Conservation (phyloP, 2,888 invertebrate species). For the Acronicta psi region DNA sequence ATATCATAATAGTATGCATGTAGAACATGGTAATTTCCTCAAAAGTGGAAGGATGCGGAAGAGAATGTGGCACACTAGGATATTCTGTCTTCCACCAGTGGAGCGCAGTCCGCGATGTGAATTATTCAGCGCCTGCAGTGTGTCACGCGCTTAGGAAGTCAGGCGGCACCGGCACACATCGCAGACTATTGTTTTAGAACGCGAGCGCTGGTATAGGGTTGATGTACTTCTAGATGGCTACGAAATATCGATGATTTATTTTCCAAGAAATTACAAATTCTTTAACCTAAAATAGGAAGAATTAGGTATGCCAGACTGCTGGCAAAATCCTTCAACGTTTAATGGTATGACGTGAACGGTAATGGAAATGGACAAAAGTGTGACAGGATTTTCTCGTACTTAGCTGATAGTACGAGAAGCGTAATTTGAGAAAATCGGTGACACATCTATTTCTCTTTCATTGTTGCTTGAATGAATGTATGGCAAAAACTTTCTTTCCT, state of each 20-base stretch:
- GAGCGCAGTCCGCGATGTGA: constrained; percentile 33
- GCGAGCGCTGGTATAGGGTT: constrained; percentile 10
- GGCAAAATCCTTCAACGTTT: no score
- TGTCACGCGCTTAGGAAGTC: constrained; percentile 45
- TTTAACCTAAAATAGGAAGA: not conserved
- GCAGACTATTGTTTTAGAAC: constrained; percentile 29
- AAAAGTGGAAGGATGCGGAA: constrained; percentile 20
- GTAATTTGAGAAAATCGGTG: no score
- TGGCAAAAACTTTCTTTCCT: no score
- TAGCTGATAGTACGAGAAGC: no score
- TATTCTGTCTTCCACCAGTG: constrained; percentile 17
- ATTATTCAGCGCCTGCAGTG: constrained; percentile 45
- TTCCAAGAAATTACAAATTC: not conserved
- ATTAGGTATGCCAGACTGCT: not conserved
- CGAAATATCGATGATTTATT: not conserved
- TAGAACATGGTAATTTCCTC: constrained; percentile 1
- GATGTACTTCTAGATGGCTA: not conserved
- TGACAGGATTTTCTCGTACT: no score
- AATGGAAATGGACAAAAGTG: no score
- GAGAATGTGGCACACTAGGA: constrained; percentile 52
- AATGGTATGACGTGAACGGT: no score
- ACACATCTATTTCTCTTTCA: no score
- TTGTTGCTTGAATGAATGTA: no score
- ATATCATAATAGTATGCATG: constrained; percentile 8
- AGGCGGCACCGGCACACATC: constrained; percentile 23